phyloP scores from a whole-genome alignment of 2,113 vertebrate genomes.

The Pteropus alecto region DNA sequence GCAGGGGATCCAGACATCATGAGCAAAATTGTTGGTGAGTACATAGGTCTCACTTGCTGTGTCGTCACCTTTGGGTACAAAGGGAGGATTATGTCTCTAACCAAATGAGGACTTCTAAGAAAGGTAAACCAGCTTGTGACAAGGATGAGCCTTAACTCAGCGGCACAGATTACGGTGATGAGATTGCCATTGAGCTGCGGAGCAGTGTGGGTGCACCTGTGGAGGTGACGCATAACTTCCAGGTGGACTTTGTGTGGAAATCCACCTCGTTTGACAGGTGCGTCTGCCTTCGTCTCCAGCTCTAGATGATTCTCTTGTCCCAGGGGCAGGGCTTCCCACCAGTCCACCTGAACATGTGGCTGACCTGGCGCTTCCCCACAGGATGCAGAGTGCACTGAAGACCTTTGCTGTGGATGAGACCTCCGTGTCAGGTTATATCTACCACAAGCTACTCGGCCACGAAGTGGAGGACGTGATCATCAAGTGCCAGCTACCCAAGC shows the following conservation, averaged over 20 bases:
- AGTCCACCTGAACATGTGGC: neutral
- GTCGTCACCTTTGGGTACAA: neutral
- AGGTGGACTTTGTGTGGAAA: conserved; percentile 99
- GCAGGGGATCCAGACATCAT: neutral
- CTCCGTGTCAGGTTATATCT: conserved; percentile 98
- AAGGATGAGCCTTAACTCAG: conserved; percentile 85
- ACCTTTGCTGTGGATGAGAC: conserved; percentile 98
- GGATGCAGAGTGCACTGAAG: conserved; percentile 98
- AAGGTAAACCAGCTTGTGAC: neutral
- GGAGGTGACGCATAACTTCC: conserved; percentile 98
- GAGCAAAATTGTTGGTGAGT: neutral
- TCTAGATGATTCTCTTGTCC: neutral
- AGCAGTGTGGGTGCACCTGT: conserved; percentile 97
- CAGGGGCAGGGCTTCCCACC: neutral
- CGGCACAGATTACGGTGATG: conserved; percentile 95
- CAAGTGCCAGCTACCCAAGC: conserved; percentile 98
- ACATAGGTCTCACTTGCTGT: neutral
- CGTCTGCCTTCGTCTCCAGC: neutral
- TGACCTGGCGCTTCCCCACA: conserved; percentile 57
- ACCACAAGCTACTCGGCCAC: conserved; percentile 97
- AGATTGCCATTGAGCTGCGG: conserved; percentile 97
- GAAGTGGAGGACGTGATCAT: conserved; percentile 99
- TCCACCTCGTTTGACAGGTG: conserved; percentile 99
- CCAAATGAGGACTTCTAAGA: neutral
- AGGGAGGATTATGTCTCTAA: neutral